phyloP scores from a whole-genome alignment of 2,888 invertebrate genomes.

The Tetragonisca angustula region DNA sequence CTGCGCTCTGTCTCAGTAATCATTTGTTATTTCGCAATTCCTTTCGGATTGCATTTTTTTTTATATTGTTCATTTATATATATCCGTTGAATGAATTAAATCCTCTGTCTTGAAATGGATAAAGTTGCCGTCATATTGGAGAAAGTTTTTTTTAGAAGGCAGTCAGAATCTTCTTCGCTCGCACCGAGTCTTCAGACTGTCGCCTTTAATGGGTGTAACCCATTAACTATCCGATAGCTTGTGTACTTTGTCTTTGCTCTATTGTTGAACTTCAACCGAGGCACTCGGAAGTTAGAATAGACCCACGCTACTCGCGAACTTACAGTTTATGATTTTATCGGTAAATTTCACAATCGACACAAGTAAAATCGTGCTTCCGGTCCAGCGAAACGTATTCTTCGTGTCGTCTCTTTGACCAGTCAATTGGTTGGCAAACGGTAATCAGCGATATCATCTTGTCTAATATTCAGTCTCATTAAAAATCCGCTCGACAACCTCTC shows the following conservation, averaged over 20 bases:
- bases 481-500: neutral
- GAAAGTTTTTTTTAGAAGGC: neutral
- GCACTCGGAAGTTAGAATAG: neutral
- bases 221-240: neutral
- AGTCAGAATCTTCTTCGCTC: neutral
- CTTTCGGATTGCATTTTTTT: no score
- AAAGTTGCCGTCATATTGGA: neutral
- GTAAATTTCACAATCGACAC: neutral
- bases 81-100: no score
- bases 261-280: neutral
- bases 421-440: neutral
- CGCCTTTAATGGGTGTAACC: conserved; percentile 4
- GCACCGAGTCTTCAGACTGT: neutral
- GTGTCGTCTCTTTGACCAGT: neutral
- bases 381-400: neutral
- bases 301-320: neutral
- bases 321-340: neutral
- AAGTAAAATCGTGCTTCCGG: neutral
- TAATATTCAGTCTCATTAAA: neutral
- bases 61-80: no score
- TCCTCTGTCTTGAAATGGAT: neutral
- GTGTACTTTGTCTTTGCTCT: neutral
- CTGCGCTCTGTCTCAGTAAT: no score
- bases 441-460: neutral
- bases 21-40: no score